phyloP scores from a whole-genome alignment of 2,113 vertebrate species.

The Catharus minimus region DNA sequence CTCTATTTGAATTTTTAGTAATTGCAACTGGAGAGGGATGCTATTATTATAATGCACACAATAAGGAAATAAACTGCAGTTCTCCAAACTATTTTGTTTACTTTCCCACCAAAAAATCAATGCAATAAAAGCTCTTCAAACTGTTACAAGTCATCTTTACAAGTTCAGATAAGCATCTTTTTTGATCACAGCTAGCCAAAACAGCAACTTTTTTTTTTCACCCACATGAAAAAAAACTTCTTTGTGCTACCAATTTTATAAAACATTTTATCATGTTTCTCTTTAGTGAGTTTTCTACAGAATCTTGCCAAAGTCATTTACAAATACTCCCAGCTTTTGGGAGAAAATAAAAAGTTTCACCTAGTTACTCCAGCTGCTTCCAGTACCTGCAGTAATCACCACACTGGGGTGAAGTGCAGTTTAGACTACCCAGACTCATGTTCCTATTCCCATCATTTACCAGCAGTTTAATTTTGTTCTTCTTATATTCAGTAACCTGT shows the following conservation, averaged over 20 bases:
- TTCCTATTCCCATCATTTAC: neutral
- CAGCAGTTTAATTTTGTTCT: neutral
- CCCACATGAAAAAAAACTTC: neutral
- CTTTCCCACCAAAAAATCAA: neutral
- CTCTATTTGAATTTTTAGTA: neutral
- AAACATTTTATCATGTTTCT: neutral
- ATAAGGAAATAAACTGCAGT: neutral
- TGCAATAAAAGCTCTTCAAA: neutral
- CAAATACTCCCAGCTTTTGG: neutral
- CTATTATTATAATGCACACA: neutral
- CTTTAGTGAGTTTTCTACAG: neutral
- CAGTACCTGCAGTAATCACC: neutral
- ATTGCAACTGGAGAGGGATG: neutral
- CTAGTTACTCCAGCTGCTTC: neutral
- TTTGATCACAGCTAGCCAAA: neutral
- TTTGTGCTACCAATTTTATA: neutral
- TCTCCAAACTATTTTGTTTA: neutral
- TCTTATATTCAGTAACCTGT: fast-evolving
- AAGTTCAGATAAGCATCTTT: neutral
- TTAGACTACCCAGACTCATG: neutral
- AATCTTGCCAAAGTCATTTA: neutral
- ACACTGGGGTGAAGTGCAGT: neutral
- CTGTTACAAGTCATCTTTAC: neutral
- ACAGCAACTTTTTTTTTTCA: neutral
- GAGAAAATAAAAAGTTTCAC: neutral